A percentile compares a stretch with the other conserved stretches of the same genome.
These are phyloP conservation scores for Drosophila parthenogenetica DNA, from an alignment of 2,888 invertebrate species.

Conservation along the genomic window DNA sequence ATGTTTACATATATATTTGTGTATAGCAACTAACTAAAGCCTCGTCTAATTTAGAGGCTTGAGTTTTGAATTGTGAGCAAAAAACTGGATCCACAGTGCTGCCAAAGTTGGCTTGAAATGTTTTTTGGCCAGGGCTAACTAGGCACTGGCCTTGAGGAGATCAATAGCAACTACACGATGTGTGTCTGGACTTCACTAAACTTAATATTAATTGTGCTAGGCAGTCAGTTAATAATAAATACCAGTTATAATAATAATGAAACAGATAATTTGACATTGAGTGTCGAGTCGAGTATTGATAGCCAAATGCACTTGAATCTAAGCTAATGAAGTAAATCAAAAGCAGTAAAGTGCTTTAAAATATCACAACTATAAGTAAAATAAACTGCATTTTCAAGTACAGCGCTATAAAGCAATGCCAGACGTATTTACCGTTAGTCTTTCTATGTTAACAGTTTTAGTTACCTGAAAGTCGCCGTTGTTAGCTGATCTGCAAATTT, in stretches of 20 bases:
- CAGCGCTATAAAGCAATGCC: neutral
- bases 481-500: conserved; percentile 4
- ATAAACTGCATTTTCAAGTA: neutral
- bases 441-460: too few species aligned
- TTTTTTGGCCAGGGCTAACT: conserved; percentile 33
- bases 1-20: neutral
- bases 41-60: conserved; percentile 6
- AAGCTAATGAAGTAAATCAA: conserved; percentile 3
- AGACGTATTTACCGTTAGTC: too few species aligned
- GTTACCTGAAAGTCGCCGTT: neutral
- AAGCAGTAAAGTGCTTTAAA: conserved; percentile 6
- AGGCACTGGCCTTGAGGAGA: conserved; percentile 39
- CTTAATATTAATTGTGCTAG: conserved; percentile 6
- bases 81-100: conserved; percentile 42
- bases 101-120: conserved; percentile 18
- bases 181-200: neutral
- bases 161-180: conserved; percentile 25
- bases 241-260: conserved; percentile 1
- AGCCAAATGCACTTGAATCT: conserved; percentile 9
- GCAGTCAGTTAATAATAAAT: neutral
- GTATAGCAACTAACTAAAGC: conserved; percentile 12
- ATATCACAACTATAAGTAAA: neutral
- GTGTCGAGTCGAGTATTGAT: conserved; percentile 2
- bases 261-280: conserved; percentile 21
- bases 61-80: neutral